phyloP scores from a whole-genome alignment of 2,113 vertebrate genomes.

The Tor tambroides region DNA sequence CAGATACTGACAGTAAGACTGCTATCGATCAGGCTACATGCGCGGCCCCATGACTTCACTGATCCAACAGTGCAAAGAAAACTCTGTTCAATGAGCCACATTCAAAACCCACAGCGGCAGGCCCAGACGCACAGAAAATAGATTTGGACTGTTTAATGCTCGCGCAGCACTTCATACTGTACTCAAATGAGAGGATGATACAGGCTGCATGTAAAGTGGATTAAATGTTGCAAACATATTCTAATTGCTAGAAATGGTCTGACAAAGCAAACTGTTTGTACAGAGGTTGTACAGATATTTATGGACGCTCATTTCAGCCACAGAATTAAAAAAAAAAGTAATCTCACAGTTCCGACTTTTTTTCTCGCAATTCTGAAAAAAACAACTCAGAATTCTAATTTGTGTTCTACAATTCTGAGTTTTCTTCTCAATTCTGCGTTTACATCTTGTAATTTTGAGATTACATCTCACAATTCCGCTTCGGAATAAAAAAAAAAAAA shows the following conservation, averaged over 20 bases:
- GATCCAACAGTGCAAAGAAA: constrained; percentile 48
- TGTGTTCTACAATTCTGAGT: no score
- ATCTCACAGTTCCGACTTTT: no score
- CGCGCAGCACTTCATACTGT: constrained; percentile 14
- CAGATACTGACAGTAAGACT: constrained; percentile 43
- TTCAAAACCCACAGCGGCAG: constrained; percentile 28
- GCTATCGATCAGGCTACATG: constrained; percentile 47
- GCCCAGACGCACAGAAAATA: constrained; percentile 2
- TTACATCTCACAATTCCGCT: no score
- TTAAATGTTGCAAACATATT: constrained; percentile 9
- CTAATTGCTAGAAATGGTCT: not conserved
- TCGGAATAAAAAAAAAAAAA: no score
- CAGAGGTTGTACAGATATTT: not conserved
- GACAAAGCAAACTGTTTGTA: not conserved
- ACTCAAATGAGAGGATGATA: not conserved
- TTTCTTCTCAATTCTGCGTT: no score
- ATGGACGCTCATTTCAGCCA: no score
- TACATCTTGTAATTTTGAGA: no score
- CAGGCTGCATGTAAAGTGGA: constrained; percentile 10
- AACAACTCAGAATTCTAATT: no score
- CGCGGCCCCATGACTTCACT: constrained; percentile 29
- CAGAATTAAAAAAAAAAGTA: no score
- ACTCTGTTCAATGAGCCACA: constrained; percentile 33
- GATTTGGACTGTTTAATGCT: constrained; percentile 31
- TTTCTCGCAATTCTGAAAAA: no score